A percentile compares a stretch with the other conserved stretches of the same genome.
These are phyloP conservation scores for Tetragonula carbonaria DNA, from an alignment of 2,888 invertebrate species.

Conservation along the genomic window DNA sequence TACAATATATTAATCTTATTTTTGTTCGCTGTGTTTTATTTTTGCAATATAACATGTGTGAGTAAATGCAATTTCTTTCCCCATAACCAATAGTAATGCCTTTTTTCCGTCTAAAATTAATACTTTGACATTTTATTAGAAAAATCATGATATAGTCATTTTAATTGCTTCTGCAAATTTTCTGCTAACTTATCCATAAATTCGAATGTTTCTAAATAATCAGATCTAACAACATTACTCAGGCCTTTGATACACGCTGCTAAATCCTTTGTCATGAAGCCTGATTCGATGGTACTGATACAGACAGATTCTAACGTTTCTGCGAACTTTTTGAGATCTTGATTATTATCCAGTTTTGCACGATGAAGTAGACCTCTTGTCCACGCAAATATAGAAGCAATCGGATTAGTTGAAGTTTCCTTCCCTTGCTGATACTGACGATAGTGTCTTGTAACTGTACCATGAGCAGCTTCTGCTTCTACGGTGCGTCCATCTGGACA, in stretches of 20 bases:
- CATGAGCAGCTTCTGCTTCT: slow-evolving; percentile 99
- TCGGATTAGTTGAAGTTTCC: slow-evolving; percentile 99
- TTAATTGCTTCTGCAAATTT: slow-evolving; percentile 88
- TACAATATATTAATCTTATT: slow-evolving; percentile 27
- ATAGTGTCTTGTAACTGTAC: slow-evolving; percentile 97
- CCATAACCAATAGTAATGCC: slow-evolving; percentile 31
- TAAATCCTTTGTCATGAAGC: slow-evolving; percentile 99
- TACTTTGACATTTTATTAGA: slow-evolving; percentile 50
- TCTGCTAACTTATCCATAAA: slow-evolving; percentile 98
- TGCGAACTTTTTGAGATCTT: slow-evolving; percentile 91
- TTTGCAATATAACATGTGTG: neutral
- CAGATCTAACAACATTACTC: slow-evolving; percentile 89
- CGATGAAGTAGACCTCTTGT: slow-evolving; percentile 96
- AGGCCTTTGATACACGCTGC: slow-evolving; percentile 99
- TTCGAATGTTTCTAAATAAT: slow-evolving; percentile 98
- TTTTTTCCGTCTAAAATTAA: slow-evolving; percentile 24
- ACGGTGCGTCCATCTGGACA: slow-evolving; percentile 99
- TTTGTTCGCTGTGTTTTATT: neutral
- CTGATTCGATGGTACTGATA: slow-evolving; percentile 96
- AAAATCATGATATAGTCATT: slow-evolving; percentile 48
- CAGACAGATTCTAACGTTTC: slow-evolving; percentile 95
- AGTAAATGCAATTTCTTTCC: slow-evolving; percentile 22
- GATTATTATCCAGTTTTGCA: slow-evolving; percentile 96
- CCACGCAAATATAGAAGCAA: slow-evolving; percentile 99
- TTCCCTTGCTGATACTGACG: slow-evolving; percentile 96